Evolutionary conservation across 2,797 vertebrate genomes (phyloP).

Genomic region (Rhinogobio ventralis): DNA sequence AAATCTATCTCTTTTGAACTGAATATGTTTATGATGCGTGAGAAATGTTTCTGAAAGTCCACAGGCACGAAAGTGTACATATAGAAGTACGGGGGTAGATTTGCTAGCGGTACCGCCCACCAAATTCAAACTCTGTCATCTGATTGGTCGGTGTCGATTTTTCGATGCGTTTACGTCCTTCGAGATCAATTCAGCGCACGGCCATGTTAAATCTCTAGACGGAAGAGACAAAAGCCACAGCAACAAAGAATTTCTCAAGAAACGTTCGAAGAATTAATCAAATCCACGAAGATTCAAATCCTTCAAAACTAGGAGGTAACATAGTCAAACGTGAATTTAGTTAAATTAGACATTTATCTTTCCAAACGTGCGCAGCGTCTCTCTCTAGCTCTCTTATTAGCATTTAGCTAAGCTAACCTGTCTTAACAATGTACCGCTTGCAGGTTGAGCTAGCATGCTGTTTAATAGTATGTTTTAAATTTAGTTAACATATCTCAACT

Average conservation of each 20-base stretch:
- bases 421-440: slow-evolving; percentile 39
- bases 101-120: background rate
- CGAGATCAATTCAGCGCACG: slow-evolving; percentile 60
- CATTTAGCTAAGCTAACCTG: slow-evolving; percentile 41
- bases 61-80: background rate
- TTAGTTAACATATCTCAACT: background rate
- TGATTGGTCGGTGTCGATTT: slow-evolving; percentile 34
- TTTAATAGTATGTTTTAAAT: slow-evolving; percentile 12
- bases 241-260: slow-evolving; percentile 39
- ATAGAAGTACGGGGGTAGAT: background rate
- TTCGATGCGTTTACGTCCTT: slow-evolving; percentile 29
- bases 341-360: background rate
- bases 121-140: slow-evolving; percentile 46
- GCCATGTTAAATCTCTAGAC: slow-evolving; percentile 78
- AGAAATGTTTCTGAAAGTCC: background rate
- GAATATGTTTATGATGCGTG: background rate
- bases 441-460: slow-evolving; percentile 33
- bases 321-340: background rate
- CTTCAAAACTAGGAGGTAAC: slow-evolving; percentile 50
- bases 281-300: slow-evolving; percentile 38
- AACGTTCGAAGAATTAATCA: slow-evolving; percentile 22
- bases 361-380: background rate
- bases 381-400: slow-evolving; percentile 31
- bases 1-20: background rate
- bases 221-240: slow-evolving; percentile 72